Conservation (phyloP, 64 coral and sea anemone genomes). For the Orbicella faveolata region DNA sequence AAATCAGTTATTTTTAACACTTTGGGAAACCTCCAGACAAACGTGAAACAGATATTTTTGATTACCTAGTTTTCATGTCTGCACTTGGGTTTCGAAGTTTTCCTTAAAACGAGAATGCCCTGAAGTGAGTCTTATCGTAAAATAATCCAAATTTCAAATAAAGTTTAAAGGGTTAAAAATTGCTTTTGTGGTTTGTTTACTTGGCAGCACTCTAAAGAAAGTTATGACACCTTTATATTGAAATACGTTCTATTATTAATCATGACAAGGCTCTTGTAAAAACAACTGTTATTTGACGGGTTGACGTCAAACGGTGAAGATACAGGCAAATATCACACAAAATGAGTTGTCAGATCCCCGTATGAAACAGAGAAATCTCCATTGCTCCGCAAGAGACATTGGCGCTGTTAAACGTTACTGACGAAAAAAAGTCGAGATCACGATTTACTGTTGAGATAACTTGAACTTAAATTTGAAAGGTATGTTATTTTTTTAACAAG, state of each 20-base stretch:
- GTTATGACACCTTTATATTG: background rate
- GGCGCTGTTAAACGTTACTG: background rate
- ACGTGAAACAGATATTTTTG: too few species aligned
- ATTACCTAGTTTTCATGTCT: too few species aligned
- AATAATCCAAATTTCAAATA: too few species aligned
- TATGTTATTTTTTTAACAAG: too few species aligned
- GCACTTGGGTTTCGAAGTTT: too few species aligned
- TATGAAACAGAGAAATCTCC: background rate
- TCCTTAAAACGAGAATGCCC: too few species aligned
- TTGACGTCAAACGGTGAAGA: constrained; percentile 19
- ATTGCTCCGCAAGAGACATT: background rate
- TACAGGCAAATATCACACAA: background rate
- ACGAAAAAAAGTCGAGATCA: background rate
- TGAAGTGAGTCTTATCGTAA: too few species aligned
- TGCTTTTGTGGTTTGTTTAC: background rate
- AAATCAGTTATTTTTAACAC: too few species aligned
- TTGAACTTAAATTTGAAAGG: too few species aligned
- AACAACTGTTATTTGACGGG: background rate
- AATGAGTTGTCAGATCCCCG: background rate
- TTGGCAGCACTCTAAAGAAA: background rate
- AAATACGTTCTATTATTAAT: constrained; percentile 10
- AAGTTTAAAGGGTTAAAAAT: background rate
- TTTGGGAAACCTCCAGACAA: too few species aligned
- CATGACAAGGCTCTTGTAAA: background rate
- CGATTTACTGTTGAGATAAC: too few species aligned